These are phyloP conservation scores for Cassiopea andromeda DNA, from an alignment of 30 jellyfish, hydroid and myxozoan genomes.

Conservation along the genomic window DNA sequence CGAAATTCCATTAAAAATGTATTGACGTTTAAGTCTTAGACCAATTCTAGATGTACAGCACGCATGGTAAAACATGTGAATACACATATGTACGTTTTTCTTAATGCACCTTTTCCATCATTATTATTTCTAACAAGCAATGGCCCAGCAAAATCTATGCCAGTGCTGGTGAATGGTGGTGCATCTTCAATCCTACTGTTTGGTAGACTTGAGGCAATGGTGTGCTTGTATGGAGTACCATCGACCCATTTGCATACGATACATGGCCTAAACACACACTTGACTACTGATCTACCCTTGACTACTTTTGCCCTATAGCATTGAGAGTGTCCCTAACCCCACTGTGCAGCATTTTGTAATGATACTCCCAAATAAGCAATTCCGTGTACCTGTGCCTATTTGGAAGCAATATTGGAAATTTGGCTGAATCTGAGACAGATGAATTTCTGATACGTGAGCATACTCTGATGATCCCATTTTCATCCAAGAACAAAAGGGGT, in stretches of 20 bases:
- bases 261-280: conserved; percentile 5
- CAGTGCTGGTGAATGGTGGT: conserved; percentile 23
- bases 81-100: conserved; percentile 9
- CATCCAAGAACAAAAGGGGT: conserved; percentile 41
- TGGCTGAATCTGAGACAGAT: conserved; percentile 8
- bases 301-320: conserved; percentile 10
- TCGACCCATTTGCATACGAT: conserved; percentile 28
- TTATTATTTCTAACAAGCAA: not conserved
- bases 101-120: not conserved
- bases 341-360: conserved; percentile 7
- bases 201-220: conserved; percentile 21
- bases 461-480: conserved; percentile 11
- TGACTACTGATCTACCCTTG: conserved; percentile 20
- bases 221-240: conserved; percentile 8
- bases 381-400: conserved; percentile 16
- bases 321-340: conserved; percentile 28
- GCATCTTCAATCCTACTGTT: conserved; percentile 12
- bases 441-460: conserved; percentile 15
- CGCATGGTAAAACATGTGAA: conserved; percentile 17
- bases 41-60: conserved; percentile 45
- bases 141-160: conserved; percentile 58
- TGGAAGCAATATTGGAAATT: conserved; percentile 7
- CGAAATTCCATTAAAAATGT: conserved; percentile 12
- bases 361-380: conserved; percentile 5
- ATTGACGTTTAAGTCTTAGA: not conserved